phyloP scores from a whole-genome alignment of 2,113 vertebrate species.

The Vulpes ferrilata region DNA sequence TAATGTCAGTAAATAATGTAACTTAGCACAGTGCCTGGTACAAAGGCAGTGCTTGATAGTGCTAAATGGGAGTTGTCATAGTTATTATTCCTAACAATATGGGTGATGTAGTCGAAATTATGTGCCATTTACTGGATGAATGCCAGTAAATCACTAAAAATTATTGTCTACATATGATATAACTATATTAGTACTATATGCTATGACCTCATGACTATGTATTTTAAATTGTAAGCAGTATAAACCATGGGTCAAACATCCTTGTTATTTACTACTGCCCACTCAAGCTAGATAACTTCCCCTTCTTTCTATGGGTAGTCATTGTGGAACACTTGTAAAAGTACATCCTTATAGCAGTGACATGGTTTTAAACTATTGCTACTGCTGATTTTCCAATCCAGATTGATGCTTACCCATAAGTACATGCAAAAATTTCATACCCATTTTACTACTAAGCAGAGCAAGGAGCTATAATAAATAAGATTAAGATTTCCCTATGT shows the following conservation, averaged over 20 bases:
- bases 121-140: constrained; percentile 35
- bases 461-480: neutral
- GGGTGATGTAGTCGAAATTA: neutral
- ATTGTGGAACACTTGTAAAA: neutral
- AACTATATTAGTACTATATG: neutral
- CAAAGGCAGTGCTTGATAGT: neutral
- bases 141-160: constrained; percentile 22
- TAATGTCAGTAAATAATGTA: neutral
- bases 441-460: neutral
- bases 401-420: neutral
- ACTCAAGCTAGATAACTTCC: neutral
- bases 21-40: neutral
- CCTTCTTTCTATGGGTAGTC: neutral
- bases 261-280: neutral
- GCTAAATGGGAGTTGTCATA: neutral
- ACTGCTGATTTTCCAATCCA: neutral
- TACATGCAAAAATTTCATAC: neutral
- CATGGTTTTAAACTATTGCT: neutral
- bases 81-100: neutral
- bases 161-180: neutral
- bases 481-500: neutral
- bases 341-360: neutral
- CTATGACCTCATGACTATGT: neutral
- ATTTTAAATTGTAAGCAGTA: neutral
- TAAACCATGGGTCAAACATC: neutral